These are phyloP conservation scores for Spisula subtruncata DNA, from an alignment of 2,888 invertebrate species.

Conservation along the genomic window DNA sequence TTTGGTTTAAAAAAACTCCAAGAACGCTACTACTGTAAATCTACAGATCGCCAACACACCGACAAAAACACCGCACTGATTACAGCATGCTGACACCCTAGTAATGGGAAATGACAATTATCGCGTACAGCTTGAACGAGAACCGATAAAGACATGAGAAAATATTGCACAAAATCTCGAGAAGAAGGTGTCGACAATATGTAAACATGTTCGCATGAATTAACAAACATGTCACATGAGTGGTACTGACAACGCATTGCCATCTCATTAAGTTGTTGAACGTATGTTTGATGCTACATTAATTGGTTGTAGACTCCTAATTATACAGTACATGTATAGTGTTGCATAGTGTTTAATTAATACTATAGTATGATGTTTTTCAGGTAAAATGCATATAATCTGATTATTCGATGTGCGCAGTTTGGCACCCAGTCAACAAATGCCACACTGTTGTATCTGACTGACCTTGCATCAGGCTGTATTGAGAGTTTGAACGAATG, in stretches of 20 bases:
- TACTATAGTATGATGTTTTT: no score
- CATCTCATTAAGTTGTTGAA: neutral
- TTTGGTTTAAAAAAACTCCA: no score
- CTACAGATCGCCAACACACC: neutral
- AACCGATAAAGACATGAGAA: neutral
- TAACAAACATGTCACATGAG: neutral
- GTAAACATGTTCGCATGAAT: neutral
- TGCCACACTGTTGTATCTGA: no score
- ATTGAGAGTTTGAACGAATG: no score
- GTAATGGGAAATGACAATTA: neutral
- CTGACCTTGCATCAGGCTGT: no score
- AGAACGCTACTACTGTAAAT: neutral
- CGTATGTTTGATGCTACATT: conserved; percentile 11
- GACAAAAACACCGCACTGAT: neutral
- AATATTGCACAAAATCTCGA: neutral
- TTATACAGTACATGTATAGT: neutral
- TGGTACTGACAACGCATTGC: neutral
- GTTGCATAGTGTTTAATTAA: no score
- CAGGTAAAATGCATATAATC: no score
- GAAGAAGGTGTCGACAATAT: neutral
- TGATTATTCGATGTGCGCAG: no score
- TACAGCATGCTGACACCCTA: neutral
- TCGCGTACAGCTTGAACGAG: neutral
- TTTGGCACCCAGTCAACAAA: no score
- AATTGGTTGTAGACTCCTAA: neutral